These are phyloP conservation scores for Chionomys nivalis DNA, from an alignment of 2,113 vertebrate species.

Conservation along the genomic window DNA sequence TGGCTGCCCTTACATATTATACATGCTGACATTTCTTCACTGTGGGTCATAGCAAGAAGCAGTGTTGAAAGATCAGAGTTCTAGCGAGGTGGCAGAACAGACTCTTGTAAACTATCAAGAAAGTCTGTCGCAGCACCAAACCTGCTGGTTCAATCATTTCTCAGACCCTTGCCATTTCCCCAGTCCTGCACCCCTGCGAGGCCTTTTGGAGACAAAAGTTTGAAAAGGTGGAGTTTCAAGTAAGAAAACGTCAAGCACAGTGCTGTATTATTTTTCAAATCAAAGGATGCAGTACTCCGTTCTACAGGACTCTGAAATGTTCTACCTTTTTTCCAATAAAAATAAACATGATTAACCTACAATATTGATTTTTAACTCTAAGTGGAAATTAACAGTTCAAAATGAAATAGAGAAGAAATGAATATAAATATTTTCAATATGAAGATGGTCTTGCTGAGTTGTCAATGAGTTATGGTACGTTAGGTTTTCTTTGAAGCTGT, in stretches of 20 bases:
- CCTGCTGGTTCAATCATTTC: background rate
- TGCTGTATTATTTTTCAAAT: slow-evolving; percentile 32
- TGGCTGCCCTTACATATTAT: background rate
- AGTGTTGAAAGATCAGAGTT: slow-evolving; percentile 18
- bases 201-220: background rate
- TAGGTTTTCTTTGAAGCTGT: slow-evolving; percentile 1
- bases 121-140: background rate
- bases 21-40: background rate
- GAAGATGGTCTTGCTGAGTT: slow-evolving; percentile 40
- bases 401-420: slow-evolving; percentile 5
- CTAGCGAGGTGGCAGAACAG: background rate
- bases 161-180: background rate
- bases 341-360: background rate
- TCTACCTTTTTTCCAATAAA: background rate
- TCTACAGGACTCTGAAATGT: background rate
- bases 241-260: background rate
- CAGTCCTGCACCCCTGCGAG: background rate
- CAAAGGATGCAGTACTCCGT: background rate
- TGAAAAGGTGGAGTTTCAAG: background rate
- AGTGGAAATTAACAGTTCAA: slow-evolving; percentile 31
- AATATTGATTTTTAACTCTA: background rate
- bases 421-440: slow-evolving; percentile 32
- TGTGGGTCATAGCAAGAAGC: background rate
- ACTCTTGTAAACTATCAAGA: background rate
- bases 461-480: slow-evolving; percentile 14